These are phyloP conservation scores for Phymatocera aterrima DNA, from an alignment of 2,888 invertebrate species.

Conservation along the genomic window DNA sequence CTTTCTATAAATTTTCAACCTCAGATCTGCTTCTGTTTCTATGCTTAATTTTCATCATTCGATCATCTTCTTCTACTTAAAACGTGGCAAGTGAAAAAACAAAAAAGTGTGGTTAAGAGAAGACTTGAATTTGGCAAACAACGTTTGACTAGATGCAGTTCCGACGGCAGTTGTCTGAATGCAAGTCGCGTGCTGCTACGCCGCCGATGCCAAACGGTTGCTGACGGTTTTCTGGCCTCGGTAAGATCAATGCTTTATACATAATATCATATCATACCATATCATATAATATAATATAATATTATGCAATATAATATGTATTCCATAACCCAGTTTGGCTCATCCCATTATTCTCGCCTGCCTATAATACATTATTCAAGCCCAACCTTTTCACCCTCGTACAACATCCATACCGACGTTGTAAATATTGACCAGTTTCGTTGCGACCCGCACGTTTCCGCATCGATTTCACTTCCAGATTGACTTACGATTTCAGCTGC, in stretches of 20 bases:
- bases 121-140: constrained; percentile 19
- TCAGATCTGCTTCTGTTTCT: not conserved
- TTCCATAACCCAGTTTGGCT: constrained; percentile 5
- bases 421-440: not conserved
- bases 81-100: not conserved
- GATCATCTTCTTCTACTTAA: not conserved
- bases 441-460: not conserved
- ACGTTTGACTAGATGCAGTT: constrained; percentile 28
- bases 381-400: constrained; percentile 9
- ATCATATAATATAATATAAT: too few relatives aligned
- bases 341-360: constrained; percentile 12
- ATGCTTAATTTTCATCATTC: not conserved
- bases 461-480: not conserved
- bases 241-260: not conserved
- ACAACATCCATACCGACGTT: not conserved
- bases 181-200: constrained; percentile 28
- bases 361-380: constrained; percentile 21
- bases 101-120: not conserved
- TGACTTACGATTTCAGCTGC: not conserved
- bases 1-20: not conserved
- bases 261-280: too few relatives aligned
- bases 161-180: constrained; percentile 19
- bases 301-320: constrained; percentile 9
- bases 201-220: constrained; percentile 28
- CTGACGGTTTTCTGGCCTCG: constrained; percentile 27